Conservation (phyloP, 2,113 vertebrate species). For the Apus apus region DNA sequence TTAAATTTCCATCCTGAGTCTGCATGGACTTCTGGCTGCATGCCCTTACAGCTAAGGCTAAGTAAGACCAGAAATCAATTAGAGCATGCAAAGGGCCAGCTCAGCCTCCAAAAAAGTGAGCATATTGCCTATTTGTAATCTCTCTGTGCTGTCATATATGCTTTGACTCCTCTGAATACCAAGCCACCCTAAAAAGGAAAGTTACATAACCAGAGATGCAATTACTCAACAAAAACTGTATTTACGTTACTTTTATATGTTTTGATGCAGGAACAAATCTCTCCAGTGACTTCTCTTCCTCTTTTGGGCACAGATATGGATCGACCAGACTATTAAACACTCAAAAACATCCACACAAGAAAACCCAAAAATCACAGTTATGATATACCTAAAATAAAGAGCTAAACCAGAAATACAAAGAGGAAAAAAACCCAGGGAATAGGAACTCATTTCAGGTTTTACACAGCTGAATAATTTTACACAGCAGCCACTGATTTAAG, state of each 20-base stretch:
- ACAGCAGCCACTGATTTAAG: not conserved
- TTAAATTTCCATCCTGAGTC: slow-evolving; percentile 21
- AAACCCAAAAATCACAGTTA: not conserved
- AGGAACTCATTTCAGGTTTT: not conserved
- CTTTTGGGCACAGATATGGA: not conserved
- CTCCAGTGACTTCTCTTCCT: not conserved
- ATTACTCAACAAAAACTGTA: not conserved
- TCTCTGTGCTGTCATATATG: not conserved
- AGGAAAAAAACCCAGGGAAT: not conserved
- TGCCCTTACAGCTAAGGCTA: not conserved
- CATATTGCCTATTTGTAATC: not conserved
- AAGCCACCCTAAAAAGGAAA: not conserved
- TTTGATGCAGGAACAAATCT: not conserved
- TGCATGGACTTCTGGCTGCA: not conserved
- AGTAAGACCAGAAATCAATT: slow-evolving; percentile 7
- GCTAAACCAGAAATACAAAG: not conserved
- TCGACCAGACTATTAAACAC: not conserved
- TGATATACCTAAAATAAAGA: not conserved
- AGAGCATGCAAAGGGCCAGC: not conserved
- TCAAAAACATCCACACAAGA: not conserved
- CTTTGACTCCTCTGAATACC: not conserved
- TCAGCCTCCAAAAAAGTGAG: not conserved
- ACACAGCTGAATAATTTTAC: not conserved
- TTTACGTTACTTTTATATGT: not conserved
- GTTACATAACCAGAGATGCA: not conserved